Conservation (phyloP, 2,888 invertebrate genomes). For the Heliconius ethilla region DNA sequence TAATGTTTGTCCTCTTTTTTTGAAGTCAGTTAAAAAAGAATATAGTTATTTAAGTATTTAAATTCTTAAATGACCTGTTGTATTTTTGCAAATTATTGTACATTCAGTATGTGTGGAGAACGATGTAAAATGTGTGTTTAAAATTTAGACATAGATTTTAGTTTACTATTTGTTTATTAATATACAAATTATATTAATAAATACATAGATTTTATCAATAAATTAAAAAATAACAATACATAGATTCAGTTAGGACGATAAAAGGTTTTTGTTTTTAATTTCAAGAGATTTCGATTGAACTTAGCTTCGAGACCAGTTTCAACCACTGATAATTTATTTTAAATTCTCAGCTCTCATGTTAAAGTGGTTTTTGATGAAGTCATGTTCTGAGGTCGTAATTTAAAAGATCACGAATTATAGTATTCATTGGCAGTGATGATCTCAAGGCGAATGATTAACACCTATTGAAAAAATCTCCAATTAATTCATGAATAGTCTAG, state of each 20-base stretch:
- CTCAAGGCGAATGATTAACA: conserved; percentile 29
- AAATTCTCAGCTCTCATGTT: not conserved
- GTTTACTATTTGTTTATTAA: not conserved
- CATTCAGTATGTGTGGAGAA: not conserved
- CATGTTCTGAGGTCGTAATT: conserved; percentile 29
- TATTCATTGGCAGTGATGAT: conserved; percentile 27
- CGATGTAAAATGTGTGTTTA: not conserved
- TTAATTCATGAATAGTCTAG: not conserved
- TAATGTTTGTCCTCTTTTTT: not conserved
- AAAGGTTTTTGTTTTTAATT: not conserved
- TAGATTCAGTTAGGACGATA: not conserved
- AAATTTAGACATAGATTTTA: not conserved
- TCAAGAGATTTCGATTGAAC: conserved; percentile 1
- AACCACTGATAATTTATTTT: too few relatives aligned
- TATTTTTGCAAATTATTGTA: not conserved
- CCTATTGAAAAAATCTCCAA: conserved; percentile 4
- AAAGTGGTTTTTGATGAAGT: conserved; percentile 31
- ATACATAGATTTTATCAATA: too few relatives aligned
- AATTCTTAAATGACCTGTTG: not conserved
- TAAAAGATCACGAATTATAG: conserved; percentile 34
- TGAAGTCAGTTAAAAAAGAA: not conserved
- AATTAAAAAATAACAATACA: not conserved
- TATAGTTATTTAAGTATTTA: not conserved
- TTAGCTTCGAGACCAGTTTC: too few relatives aligned
- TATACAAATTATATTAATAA: not conserved